Percentiles rank a stretch among this genome's conserved stretches.
phyloP scores from a whole-genome alignment of 1,140 invertebrate genomes.

The Physella acuta region DNA sequence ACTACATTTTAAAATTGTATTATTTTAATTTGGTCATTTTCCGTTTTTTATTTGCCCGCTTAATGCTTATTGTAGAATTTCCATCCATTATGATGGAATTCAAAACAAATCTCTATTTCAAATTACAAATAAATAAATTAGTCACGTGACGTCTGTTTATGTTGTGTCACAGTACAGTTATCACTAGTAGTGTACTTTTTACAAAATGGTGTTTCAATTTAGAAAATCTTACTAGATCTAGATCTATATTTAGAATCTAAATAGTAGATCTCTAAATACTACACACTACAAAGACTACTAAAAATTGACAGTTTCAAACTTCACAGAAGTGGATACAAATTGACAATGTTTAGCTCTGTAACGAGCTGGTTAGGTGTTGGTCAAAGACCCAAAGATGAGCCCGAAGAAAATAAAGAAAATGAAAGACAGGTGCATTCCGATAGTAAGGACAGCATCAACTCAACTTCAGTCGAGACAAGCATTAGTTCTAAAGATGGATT shows the following conservation, averaged over 20 bases:
- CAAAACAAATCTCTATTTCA: no score
- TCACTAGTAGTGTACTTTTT: no score
- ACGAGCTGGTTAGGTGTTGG: conserved; percentile 52
- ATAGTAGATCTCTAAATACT: no score
- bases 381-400: conserved; percentile 35
- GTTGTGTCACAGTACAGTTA: conserved; percentile 23
- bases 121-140: neutral
- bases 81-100: no score
- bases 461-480: conserved; percentile 27
- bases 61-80: neutral
- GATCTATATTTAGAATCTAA: no score
- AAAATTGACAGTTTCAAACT: no score
- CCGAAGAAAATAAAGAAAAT: conserved; percentile 36
- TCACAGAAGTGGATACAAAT: no score
- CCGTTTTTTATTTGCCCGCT: neutral
- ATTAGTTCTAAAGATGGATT: conserved; percentile 27
- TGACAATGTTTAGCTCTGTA: conserved; percentile 51
- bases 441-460: conserved; percentile 31
- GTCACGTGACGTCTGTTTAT: conserved; percentile 42
- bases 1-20: neutral
- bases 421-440: conserved; percentile 28
- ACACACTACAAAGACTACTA: no score
- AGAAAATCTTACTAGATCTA: no score
- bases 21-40: neutral
- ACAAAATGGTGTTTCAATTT: neutral